Evolutionary conservation across 1,140 invertebrate species (phyloP).

Genomic region (Euwallacea similis): DNA sequence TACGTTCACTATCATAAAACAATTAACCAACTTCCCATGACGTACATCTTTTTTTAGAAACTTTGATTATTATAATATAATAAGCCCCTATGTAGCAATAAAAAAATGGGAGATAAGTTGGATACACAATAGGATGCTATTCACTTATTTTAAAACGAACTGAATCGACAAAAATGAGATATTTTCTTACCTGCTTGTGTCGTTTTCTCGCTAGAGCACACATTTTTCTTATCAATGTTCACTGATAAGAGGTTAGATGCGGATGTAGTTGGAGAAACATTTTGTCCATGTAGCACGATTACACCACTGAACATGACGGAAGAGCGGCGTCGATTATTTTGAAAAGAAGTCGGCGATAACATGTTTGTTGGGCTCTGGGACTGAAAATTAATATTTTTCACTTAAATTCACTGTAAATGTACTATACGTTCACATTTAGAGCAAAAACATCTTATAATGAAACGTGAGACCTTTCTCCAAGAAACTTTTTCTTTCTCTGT

Average conservation of each 20-base stretch:
- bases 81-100: no score
- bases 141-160: no score
- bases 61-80: no score
- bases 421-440: neutral
- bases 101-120: no score
- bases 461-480: neutral
- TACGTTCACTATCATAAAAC: no score
- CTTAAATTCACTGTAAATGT: neutral
- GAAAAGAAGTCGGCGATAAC: slow-evolving; percentile 63
- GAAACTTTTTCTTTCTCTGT: neutral
- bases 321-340: slow-evolving; percentile 64
- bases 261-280: slow-evolving; percentile 42
- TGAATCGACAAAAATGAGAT: no score
- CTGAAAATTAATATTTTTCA: neutral
- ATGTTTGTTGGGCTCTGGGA: slow-evolving; percentile 55
- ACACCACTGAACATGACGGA: slow-evolving; percentile 88
- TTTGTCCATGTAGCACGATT: slow-evolving; percentile 68
- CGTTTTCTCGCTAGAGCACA: slow-evolving; percentile 85
- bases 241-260: slow-evolving; percentile 47
- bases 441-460: neutral
- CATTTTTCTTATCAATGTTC: slow-evolving; percentile 62
- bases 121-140: no score
- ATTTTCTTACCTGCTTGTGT: slow-evolving; percentile 72
- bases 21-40: no score
- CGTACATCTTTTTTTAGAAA: no score